Evolutionary conservation across 2,797 vertebrate genomes (phyloP).

Genomic region (Huso huso): DNA sequence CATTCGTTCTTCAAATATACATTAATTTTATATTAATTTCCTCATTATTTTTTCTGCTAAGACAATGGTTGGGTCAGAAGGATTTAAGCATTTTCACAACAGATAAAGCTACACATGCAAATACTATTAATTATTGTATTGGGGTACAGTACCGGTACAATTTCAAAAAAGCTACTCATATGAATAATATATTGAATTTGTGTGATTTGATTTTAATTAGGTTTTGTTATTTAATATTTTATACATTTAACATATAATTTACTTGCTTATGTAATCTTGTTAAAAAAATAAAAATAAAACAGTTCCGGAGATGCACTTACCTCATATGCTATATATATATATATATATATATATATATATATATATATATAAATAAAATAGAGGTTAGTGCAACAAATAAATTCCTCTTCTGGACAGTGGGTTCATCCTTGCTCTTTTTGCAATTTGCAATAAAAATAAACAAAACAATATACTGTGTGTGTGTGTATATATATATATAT

Average conservation of each 20-base stretch:
- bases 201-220: conserved; percentile 60
- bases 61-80: background rate
- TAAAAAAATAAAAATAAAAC: conserved; percentile 3
- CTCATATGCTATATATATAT: too few species aligned
- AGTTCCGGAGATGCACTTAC: too few species aligned
- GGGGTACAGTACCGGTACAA: conserved; percentile 11
- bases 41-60: background rate
- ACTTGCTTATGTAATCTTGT: conserved; percentile 38
- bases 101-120: conserved; percentile 4
- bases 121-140: conserved; percentile 14
- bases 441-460: too few species aligned
- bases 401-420: too few species aligned
- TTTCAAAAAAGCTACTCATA: conserved; percentile 43
- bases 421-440: too few species aligned
- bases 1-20: conserved; percentile 1
- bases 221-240: conserved; percentile 65
- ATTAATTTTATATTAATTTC: background rate
- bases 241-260: conserved; percentile 47
- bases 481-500: too few species aligned
- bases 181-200: conserved; percentile 66
- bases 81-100: background rate
- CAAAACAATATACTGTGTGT: too few species aligned
- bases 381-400: too few species aligned
- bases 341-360: too few species aligned
- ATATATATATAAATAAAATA: too few species aligned